These are phyloP conservation scores for Pocillopora damicornis DNA, from an alignment of 64 coral and sea anemone species.

Conservation along the genomic window DNA sequence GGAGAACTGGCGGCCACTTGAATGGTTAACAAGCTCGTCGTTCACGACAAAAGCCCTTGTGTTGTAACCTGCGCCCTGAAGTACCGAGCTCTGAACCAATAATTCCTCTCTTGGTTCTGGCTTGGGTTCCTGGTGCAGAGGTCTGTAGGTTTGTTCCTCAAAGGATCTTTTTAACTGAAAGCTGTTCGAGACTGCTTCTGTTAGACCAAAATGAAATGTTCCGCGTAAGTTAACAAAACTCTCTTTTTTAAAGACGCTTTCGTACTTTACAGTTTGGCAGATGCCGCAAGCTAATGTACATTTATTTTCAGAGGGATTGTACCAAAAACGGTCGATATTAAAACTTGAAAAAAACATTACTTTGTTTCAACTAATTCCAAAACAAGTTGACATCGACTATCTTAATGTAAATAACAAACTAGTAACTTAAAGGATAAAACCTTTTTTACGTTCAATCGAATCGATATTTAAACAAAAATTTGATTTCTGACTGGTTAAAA, in stretches of 20 bases:
- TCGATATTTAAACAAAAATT: neutral
- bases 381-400: neutral
- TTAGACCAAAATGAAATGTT: neutral
- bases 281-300: neutral
- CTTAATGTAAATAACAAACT: neutral
- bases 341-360: neutral
- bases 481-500: neutral
- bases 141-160: neutral
- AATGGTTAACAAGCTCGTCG: neutral
- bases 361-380: neutral
- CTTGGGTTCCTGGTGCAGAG: neutral
- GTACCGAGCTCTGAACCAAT: neutral
- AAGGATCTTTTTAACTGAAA: neutral
- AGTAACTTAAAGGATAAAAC: neutral
- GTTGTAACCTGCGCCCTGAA: neutral
- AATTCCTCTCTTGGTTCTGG: neutral
- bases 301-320: neutral
- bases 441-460: neutral
- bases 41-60: neutral
- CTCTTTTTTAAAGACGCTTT: conserved; percentile 2
- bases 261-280: neutral
- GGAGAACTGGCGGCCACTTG: neutral
- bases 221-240: neutral
- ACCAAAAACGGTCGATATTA: neutral
- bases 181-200: neutral